Base-by-base conservation (phyloP, 2,888 invertebrate genomes). In the Phasia obesa region DNA sequence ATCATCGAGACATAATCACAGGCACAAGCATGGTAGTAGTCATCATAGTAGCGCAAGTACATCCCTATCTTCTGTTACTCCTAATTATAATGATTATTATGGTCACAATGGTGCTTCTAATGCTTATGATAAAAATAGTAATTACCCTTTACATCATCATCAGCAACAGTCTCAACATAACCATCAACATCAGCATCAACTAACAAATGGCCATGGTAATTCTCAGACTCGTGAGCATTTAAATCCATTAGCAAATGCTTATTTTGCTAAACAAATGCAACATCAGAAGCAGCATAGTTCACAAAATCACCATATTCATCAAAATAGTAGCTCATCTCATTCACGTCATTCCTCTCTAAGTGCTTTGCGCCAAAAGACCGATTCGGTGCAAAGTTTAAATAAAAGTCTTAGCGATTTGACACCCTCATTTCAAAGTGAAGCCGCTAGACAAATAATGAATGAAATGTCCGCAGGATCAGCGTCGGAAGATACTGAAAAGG, bases 401-500 rank as follows among this genome's bases (percentile, higher is more conserved):
- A 91, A 91, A 83, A 90, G 91, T 76, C 86, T 91, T 15, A 90
- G 88, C 11, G 94, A 96, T 87, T 89, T 96, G 85, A 96, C 96
- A 25, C 89, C 90, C 1, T 94, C 96, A 71, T 97, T 96, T 91
- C 96, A 96, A 89, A 96, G 96, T 88, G 96, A 96, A 90, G 96
- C 97, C 1, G 97, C 97, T 1, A 94, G 95, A 83, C 96, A 96
- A 91, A 97, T 97, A 67, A 96, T 97, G 84, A 96, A 95, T 84
- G 96, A 97, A 91, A 95, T 97, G 94, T 90, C 92, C 47, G 92
- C 92, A 35, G 92, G 92, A 67, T 91, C 91, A 55, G 91, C 92
- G 55, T 91, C 91, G 0, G 92, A 93, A 87, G 90, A 91, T 86
- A 88, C 90, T 1, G 88, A 89, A 64, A 89, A 89, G 82, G 86